Base-by-base conservation (phyloP, 1,140 invertebrate genomes). In the Drosophila jambulina region DNA sequence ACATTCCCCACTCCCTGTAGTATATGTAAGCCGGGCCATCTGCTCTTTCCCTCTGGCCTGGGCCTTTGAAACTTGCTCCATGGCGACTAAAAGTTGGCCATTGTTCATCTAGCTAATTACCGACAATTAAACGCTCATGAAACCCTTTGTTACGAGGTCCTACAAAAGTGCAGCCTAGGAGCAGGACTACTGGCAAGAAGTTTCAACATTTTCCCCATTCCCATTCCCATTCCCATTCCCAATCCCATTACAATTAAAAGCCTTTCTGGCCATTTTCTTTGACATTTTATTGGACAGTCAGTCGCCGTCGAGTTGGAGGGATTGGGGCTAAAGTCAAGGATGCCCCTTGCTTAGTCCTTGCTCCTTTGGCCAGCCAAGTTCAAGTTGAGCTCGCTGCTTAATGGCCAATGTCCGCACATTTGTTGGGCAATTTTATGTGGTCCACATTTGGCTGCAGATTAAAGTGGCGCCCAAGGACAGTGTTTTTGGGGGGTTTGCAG, bases 181-280 rank as follows among this genome's bases (percentile, higher is more conserved):
- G 12, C 49, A 34, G 40, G 62, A 43, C 12, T 34, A 43, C 12
- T 34, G 13, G 59, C 61, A 64, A 64, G 36, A 82, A 65, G 76
- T 75, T 68, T 59, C 29, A 45, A 40, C 56, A 25, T 42, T 48
- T 32, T 4, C 8, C 46, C 17, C n/a, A n/a, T n/a, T n/a, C n/a
- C 27, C 34, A 36, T 36, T 36, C 34, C 19, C 6, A 23, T 23
- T 46, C 21, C 25, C 54, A 60, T 45, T 72, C 46, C 40, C 49
- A 57, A 75, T 86, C 75, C 76, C 83, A 86, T 86, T 80, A 78
- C 77, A 88, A 90, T 88, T 84, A 88, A 90, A 84, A 81, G 85
- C 51, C 80, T 82, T 77, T 74, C 48, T 78, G 65, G 80, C 29
- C 85, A 64, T 75, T 90, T 88, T 90, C 80, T 88, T 90, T 88